Percentiles rank a stretch among this genome's conserved stretches.
phyloP scores from a whole-genome alignment of 2,888 invertebrate genomes.

The Sthenelais limicola region DNA sequence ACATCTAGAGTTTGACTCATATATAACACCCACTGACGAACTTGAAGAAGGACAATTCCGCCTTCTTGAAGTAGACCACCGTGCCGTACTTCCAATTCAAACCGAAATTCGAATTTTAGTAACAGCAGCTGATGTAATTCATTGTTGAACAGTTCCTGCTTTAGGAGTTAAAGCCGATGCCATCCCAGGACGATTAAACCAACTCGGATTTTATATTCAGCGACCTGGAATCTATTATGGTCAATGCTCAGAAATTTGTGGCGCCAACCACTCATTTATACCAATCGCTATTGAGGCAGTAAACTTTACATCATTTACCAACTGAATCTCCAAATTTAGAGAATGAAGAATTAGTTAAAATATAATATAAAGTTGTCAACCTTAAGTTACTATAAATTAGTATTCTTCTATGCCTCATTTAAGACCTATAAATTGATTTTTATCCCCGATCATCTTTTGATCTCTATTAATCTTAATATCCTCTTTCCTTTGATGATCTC shows the following conservation, averaged over 20 bases:
- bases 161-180: conserved; percentile 73
- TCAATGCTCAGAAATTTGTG: conserved; percentile 88
- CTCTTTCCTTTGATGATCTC: conserved; percentile 45
- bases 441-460: conserved; percentile 42
- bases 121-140: conserved; percentile 72
- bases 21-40: conserved; percentile 61
- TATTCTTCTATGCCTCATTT: conserved; percentile 81
- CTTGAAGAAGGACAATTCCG: conserved; percentile 61
- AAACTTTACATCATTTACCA: conserved; percentile 69
- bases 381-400: conserved; percentile 77
- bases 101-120: conserved; percentile 65
- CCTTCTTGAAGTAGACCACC: conserved; percentile 69
- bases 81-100: conserved; percentile 63
- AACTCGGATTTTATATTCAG: conserved; percentile 77
- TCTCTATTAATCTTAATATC: conserved; percentile 24
- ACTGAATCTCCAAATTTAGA: conserved; percentile 47
- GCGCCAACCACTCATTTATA: conserved; percentile 86
- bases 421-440: conserved; percentile 76
- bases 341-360: conserved; percentile 52
- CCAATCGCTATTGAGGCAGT: conserved; percentile 75
- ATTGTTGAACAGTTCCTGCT: conserved; percentile 71
- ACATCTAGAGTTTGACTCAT: conserved; percentile 68
- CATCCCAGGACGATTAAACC: conserved; percentile 72
- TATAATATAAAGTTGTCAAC: conserved; percentile 80
- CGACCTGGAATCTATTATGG: conserved; percentile 81